Conservation (phyloP, 2,113 vertebrate genomes). For the Apodemus sylvaticus region DNA sequence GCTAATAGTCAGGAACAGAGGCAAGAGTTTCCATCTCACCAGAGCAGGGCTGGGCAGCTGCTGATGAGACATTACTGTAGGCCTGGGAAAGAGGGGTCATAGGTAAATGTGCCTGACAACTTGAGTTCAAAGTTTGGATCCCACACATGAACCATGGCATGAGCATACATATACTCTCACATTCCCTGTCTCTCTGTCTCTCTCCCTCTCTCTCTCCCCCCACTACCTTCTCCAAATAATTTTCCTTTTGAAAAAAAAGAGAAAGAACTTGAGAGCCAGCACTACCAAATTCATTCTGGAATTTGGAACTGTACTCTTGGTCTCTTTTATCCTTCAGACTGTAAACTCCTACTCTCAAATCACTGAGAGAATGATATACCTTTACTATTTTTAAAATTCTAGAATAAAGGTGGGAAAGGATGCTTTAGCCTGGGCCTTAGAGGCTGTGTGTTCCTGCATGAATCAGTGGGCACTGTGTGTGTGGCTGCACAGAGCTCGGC, state of each 20-base stretch:
- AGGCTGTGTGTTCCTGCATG: not conserved
- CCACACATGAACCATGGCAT: not conserved
- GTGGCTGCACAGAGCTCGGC: not conserved
- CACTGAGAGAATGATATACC: not conserved
- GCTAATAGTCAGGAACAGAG: not conserved
- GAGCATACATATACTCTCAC: not conserved
- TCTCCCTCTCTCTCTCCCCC: too few species aligned
- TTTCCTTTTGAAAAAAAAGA: too few species aligned
- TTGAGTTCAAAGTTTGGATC: not conserved
- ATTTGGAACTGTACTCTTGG: not conserved
- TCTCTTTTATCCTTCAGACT: not conserved
- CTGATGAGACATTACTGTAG: not conserved
- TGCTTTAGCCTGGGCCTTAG: not conserved
- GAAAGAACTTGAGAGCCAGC: not conserved
- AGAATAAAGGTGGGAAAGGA: not conserved
- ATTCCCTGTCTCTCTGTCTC: too few species aligned
- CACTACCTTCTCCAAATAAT: not conserved
- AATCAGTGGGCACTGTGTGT: not conserved
- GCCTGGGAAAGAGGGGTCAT: too few species aligned
- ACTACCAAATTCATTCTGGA: not conserved
- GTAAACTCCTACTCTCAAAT: not conserved
- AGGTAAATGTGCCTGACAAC: not conserved
- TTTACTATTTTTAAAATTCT: not conserved
- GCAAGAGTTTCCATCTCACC: not conserved
- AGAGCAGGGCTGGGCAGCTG: not conserved